These are phyloP conservation scores for Frieseomelitta varia DNA, from an alignment of 1,140 invertebrate species.

Conservation along the genomic window DNA sequence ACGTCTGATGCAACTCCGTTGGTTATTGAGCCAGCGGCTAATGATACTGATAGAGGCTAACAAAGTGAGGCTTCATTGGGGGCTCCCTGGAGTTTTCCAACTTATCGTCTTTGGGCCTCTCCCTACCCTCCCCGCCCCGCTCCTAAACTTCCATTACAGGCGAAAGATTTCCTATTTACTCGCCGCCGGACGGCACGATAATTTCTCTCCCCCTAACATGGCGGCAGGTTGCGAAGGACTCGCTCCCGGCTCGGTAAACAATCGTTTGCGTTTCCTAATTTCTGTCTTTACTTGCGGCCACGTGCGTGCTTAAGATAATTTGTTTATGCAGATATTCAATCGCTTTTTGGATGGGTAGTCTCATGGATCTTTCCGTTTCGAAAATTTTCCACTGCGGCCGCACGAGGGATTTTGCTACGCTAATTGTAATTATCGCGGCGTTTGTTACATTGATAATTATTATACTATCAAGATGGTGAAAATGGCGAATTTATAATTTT, in stretches of 20 bases:
- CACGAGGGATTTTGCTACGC: no score
- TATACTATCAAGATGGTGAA: no score
- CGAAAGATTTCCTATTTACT: constrained; percentile 44
- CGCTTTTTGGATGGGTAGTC: no score
- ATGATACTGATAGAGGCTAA: constrained; percentile 75
- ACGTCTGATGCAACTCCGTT: constrained; percentile 77
- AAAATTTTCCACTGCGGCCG: no score
- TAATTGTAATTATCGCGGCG: no score
- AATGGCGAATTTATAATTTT: no score
- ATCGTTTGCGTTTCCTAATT: not conserved
- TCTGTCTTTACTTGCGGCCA: not conserved
- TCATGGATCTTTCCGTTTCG: no score
- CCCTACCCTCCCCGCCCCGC: not conserved
- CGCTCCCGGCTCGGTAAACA: not conserved
- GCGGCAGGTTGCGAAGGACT: not conserved
- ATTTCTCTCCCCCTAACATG: not conserved
- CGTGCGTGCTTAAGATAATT: no score
- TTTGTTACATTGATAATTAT: no score
- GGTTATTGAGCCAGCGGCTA: constrained; percentile 77
- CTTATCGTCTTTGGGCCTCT: constrained; percentile 12
- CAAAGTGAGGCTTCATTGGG: constrained; percentile 69
- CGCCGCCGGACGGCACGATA: not conserved
- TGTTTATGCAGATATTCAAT: no score
- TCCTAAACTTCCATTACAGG: not conserved
- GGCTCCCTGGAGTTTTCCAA: constrained; percentile 73